A percentile compares a stretch with the other conserved stretches of the same genome.
Conservation (phyloP, 30 jellyfish, hydroid and myxozoan species). For the Calvadosia cruxmelitensis region DNA sequence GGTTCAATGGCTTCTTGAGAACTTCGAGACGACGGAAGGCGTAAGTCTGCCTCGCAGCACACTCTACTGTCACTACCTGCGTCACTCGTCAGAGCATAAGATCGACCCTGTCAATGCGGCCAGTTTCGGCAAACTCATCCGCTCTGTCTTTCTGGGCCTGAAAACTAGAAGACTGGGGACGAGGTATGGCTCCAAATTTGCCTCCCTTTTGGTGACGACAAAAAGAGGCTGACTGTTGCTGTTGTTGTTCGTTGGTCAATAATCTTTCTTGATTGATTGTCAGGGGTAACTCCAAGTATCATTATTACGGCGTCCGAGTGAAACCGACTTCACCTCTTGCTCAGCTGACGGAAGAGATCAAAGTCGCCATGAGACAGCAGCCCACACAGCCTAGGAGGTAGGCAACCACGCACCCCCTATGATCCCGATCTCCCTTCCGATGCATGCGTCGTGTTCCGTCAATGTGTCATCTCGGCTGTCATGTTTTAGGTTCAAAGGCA, state of each 20-base stretch:
- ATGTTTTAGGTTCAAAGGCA: neutral
- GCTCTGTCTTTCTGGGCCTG: constrained; percentile 93
- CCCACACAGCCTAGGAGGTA: constrained; percentile 90
- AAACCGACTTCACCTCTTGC: constrained; percentile 95
- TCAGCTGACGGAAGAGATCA: constrained; percentile 89
- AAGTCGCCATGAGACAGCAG: constrained; percentile 93
- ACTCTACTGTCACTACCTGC: constrained; percentile 70
- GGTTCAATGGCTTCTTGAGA: constrained; percentile 99
- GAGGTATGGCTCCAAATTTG: no score
- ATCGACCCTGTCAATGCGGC: constrained; percentile 99
- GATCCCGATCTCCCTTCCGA: no score
- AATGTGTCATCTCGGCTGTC: no score
- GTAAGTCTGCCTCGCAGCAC: constrained; percentile 98
- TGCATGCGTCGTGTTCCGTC: no score
- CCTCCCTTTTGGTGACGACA: no score
- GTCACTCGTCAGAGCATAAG: constrained; percentile 88
- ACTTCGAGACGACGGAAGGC: constrained; percentile 98
- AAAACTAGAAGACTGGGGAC: constrained; percentile 98
- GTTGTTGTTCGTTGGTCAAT: no score
- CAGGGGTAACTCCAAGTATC: constrained; percentile 99
- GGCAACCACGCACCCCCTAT: no score
- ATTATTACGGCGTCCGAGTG: constrained; percentile 94
- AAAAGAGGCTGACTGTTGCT: no score
- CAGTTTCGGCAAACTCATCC: constrained; percentile 90
- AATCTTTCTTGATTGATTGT: neutral